Percentiles rank a stretch among this genome's conserved stretches.
Evolutionary conservation across 2,797 vertebrate genomes (phyloP).

Genomic region (Moxostoma hubbsi): DNA sequence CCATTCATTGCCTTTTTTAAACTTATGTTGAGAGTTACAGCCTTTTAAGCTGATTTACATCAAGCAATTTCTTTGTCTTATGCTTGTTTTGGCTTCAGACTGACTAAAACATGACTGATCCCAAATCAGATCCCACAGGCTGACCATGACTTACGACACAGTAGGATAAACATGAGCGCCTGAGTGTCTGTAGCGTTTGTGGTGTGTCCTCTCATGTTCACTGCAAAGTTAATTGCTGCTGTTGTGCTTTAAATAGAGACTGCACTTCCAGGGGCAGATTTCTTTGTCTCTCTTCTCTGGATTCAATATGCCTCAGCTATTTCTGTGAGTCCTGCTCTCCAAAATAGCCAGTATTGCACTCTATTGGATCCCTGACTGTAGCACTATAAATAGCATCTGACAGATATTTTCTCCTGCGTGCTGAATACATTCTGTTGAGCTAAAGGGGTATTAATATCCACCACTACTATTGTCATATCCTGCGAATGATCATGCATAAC

Average conservation of each 20-base stretch:
- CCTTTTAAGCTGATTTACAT: slow-evolving; percentile 1
- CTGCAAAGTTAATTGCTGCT: slow-evolving; percentile 55
- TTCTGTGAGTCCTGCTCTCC: slow-evolving; percentile 66
- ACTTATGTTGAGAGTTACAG: background rate
- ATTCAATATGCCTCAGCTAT: slow-evolving; percentile 47
- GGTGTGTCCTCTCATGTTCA: slow-evolving; percentile 59
- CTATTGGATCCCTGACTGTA: slow-evolving; percentile 74
- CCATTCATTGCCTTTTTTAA: background rate
- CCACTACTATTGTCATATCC: slow-evolving; percentile 67
- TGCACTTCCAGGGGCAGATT: slow-evolving; percentile 53
- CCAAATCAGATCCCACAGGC: slow-evolving; percentile 31
- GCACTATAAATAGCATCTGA: slow-evolving; percentile 80
- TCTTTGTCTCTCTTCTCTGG: slow-evolving; percentile 55
- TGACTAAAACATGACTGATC: slow-evolving; percentile 25
- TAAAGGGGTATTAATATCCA: slow-evolving; percentile 78
- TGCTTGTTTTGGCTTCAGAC: slow-evolving; percentile 22
- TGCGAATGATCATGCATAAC: slow-evolving; percentile 42
- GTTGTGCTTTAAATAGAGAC: slow-evolving; percentile 56
- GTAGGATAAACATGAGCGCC: slow-evolving; percentile 31
- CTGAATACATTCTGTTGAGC: slow-evolving; percentile 59
- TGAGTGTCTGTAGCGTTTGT: slow-evolving; percentile 30
- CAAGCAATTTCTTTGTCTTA: background rate
- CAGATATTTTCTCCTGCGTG: slow-evolving; percentile 79
- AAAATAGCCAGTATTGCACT: slow-evolving; percentile 70
- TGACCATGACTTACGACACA: slow-evolving; percentile 11